Percentiles rank a stretch among this genome's conserved stretches.
Evolutionary conservation across 2,888 invertebrate genomes (phyloP).

Genomic region (Agrotis clavis): DNA sequence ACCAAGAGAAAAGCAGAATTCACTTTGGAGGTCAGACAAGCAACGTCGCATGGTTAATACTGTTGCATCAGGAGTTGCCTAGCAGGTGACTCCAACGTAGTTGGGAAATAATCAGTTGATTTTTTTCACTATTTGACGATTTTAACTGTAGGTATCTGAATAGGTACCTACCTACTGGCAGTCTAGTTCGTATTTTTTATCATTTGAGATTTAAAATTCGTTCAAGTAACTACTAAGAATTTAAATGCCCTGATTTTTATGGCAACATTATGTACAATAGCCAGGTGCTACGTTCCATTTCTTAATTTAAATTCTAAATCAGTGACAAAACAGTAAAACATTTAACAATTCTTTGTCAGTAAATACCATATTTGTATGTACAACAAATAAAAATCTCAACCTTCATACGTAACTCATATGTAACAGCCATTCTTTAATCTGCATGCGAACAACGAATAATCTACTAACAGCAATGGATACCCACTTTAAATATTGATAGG

Average conservation of each 20-base stretch:
- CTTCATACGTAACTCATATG: conserved; percentile 55
- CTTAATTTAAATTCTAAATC: neutral
- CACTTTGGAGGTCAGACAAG: too few relatives aligned
- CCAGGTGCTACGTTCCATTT: neutral
- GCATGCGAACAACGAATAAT: conserved; percentile 49
- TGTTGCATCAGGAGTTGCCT: too few relatives aligned
- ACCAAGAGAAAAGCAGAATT: too few relatives aligned
- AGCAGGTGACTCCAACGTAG: too few relatives aligned
- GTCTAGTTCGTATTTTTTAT: too few relatives aligned
- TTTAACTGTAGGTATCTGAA: too few relatives aligned
- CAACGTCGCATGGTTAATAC: too few relatives aligned
- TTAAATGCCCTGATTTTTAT: too few relatives aligned
- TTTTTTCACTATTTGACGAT: too few relatives aligned
- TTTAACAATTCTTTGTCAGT: neutral
- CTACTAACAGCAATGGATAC: conserved; percentile 13
- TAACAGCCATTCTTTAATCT: conserved; percentile 51
- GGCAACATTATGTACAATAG: neutral
- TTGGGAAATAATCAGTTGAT: too few relatives aligned
- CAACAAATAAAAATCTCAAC: conserved; percentile 36
- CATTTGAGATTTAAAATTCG: too few relatives aligned
- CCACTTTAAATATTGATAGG: neutral
- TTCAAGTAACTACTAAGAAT: neutral
- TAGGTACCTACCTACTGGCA: too few relatives aligned
- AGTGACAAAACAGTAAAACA: conserved; percentile 25
- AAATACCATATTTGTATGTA: conserved; percentile 23